These are phyloP conservation scores for Acanthopagrus latus DNA, from an alignment of 2,797 vertebrate species.

Conservation along the genomic window DNA sequence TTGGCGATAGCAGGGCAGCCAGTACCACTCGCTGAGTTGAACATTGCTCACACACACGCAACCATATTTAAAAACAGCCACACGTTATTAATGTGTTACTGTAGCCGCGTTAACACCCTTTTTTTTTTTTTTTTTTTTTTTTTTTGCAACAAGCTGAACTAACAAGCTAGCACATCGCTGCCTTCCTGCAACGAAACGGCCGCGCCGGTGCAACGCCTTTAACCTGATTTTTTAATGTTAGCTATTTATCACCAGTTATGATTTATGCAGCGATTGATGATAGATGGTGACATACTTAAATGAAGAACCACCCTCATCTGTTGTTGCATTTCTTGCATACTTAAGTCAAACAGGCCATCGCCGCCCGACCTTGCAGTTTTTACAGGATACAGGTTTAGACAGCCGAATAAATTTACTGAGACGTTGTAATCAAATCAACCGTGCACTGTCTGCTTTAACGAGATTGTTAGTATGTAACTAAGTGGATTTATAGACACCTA, in stretches of 20 bases:
- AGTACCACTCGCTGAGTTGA: not conserved
- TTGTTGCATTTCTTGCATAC: conserved; percentile 39
- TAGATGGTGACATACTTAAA: not conserved
- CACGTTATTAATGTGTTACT: not conserved
- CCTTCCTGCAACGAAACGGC: conserved; percentile 48
- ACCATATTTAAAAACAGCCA: not conserved
- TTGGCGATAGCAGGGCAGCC: not conserved
- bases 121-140: conserved; percentile 19
- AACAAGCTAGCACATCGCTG: conserved; percentile 62
- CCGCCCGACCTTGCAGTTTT: conserved; percentile 80
- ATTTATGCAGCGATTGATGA: not conserved
- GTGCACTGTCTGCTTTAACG: conserved; percentile 71
- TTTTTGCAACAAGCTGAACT: conserved; percentile 39
- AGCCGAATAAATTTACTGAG: conserved; percentile 25
- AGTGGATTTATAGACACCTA: conserved; percentile 76
- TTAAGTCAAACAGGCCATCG: conserved; percentile 67
- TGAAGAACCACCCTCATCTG: conserved; percentile 17
- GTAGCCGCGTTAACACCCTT: conserved; percentile 67
- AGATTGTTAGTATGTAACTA: conserved; percentile 76
- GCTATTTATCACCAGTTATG: not conserved
- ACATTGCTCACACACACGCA: not conserved
- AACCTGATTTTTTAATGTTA: conserved; percentile 15
- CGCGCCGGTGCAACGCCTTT: conserved; percentile 52
- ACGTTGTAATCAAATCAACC: conserved; percentile 71
- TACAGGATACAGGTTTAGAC: conserved; percentile 1